A percentile compares a stretch with the other conserved stretches of the same genome.
Evolutionary conservation across 23 tunicate species (phyloP).

Genomic region (Trididemnum miniatum): DNA sequence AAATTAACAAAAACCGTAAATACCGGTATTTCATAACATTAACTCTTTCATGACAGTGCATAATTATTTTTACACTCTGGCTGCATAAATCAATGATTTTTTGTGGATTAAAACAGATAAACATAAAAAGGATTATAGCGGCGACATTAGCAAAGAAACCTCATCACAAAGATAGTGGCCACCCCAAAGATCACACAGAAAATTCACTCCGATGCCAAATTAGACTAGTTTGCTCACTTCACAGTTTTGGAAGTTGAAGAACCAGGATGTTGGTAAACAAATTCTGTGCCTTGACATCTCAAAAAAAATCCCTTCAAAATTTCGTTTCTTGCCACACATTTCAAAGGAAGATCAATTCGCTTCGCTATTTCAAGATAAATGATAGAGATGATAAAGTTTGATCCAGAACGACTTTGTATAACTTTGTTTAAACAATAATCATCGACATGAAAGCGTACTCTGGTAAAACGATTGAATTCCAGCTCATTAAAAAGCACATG

Average conservation of each 20-base stretch:
- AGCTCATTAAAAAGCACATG: slow-evolving; percentile 11
- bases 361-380: slow-evolving; percentile 34
- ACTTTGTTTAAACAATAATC: slow-evolving; percentile 35
- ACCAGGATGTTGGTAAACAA: neutral
- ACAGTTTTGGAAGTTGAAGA: slow-evolving; percentile 8
- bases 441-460: neutral
- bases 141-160: too few species aligned
- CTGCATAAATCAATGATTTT: too few species aligned
- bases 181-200: too few species aligned
- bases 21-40: too few species aligned
- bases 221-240: too few species aligned
- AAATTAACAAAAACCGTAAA: too few species aligned
- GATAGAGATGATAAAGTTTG: slow-evolving; percentile 24
- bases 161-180: too few species aligned
- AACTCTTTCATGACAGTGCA: too few species aligned
- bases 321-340: slow-evolving; percentile 6
- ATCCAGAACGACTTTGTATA: slow-evolving; percentile 20
- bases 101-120: too few species aligned
- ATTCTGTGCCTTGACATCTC: slow-evolving; percentile 1
- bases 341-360: slow-evolving; percentile 19
- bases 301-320: slow-evolving; percentile 21
- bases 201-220: too few species aligned
- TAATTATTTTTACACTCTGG: too few species aligned
- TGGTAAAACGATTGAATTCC: slow-evolving; percentile 23
- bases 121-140: too few species aligned